Percentiles rank a stretch among this genome's conserved stretches.
Conservation (phyloP, 2,797 vertebrate genomes). For the Lithobates sylvaticus region DNA sequence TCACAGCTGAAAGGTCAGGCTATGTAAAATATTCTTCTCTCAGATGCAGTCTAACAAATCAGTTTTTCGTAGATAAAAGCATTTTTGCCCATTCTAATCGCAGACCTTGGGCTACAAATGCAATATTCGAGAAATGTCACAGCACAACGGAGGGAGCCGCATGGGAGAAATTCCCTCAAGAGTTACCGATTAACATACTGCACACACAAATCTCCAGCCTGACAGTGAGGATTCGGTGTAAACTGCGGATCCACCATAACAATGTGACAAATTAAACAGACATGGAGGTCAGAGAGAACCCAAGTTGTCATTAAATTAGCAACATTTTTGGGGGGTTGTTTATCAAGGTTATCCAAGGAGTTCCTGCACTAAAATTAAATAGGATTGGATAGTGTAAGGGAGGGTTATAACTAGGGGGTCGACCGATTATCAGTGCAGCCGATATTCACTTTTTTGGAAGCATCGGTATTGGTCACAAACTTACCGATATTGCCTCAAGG, state of each 20-base stretch:
- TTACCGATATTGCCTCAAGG: too few species aligned
- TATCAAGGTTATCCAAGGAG: background rate
- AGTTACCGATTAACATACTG: constrained; percentile 42
- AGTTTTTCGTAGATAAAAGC: constrained; percentile 13
- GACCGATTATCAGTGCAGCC: too few species aligned
- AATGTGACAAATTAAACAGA: background rate
- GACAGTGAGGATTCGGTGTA: too few species aligned
- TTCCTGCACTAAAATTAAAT: background rate
- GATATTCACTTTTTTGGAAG: too few species aligned
- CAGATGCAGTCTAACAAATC: constrained; percentile 6
- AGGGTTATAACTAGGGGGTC: too few species aligned
- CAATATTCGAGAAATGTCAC: constrained; percentile 40
- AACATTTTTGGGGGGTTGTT: background rate
- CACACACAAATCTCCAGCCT: background rate
- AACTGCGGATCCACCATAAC: background rate
- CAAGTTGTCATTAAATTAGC: background rate
- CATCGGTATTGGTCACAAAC: too few species aligned
- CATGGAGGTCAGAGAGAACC: background rate
- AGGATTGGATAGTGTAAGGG: too few species aligned
- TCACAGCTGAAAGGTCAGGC: constrained; percentile 43
- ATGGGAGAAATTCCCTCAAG: constrained; percentile 26
- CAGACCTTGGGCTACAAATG: constrained; percentile 46
- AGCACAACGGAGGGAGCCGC: constrained; percentile 13
- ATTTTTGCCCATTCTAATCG: constrained; percentile 6
- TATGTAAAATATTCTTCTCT: constrained; percentile 25